Conservation (phyloP, 92 coral and sea anemone species). For the Phenganax subtilis region DNA sequence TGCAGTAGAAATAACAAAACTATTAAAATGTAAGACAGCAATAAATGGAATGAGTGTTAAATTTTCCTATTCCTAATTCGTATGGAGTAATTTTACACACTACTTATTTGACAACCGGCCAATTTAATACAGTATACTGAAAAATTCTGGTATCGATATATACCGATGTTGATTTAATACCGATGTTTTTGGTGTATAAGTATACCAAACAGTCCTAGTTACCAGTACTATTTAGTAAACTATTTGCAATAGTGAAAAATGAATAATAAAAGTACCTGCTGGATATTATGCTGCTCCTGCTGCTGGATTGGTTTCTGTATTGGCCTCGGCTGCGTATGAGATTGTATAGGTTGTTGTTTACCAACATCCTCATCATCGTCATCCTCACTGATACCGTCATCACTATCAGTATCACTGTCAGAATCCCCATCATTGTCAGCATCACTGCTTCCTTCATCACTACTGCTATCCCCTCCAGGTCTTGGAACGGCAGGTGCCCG, state of each 20-base stretch:
- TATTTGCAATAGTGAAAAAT: neutral
- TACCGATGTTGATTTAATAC: no score
- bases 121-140: no score
- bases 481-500: conserved; percentile 45
- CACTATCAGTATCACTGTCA: conserved; percentile 74
- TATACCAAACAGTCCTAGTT: no score
- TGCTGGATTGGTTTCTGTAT: neutral
- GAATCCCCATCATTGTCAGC: conserved; percentile 72
- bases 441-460: conserved; percentile 83
- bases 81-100: no score
- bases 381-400: conserved; percentile 67
- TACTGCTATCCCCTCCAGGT: conserved; percentile 70
- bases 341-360: neutral
- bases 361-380: conserved; percentile 60
- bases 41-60: no score
- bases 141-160: no score
- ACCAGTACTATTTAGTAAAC: neutral
- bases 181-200: no score
- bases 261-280: conserved; percentile 4
- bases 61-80: no score
- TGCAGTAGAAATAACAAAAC: no score
- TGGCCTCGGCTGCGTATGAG: neutral
- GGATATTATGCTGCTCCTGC: neutral
- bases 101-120: no score
- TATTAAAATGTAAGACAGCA: no score